Base-by-base conservation (phyloP, 1,140 invertebrate genomes). In the Sminthurides bifidus region DNA sequence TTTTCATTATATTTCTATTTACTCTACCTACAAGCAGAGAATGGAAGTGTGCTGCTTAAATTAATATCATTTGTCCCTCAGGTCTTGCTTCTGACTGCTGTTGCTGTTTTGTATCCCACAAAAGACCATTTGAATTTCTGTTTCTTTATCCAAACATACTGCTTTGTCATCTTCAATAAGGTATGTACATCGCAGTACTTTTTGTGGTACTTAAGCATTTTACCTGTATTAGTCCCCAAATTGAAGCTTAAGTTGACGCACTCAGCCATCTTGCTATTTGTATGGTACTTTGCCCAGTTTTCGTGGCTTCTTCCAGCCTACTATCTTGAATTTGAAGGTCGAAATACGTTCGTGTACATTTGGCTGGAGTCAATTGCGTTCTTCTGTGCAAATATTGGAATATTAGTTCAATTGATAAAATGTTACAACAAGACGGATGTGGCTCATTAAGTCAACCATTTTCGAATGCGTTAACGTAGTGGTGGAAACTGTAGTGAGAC, bases 121-220 rank as follows among this genome's bases (percentile, higher is more conserved):
- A 76, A 74, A 35, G 74, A 75, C 2, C 74, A 79, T 27, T 72
- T 96, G 40, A 76, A 83, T 2, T 92, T 98, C 71, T 82, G 83
- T 27, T 76, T 94, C 55, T 89, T 98, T 58, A 70, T 81, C 1
- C 80, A 89, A 66, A 85, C 92, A 0, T 85, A 90, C 61, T 77
- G 87, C 2, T 83, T 98, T 67, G 95, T 99, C 0, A 82, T 83
- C 4, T 94, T 89, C 64, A 98, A 98, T 73, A 89, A 92, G 68
- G 94, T 99, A 0, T 79, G 92, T 59, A 98, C 95, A 12, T 93
- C 91, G 17, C 93, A 98, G 73, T 98, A 98, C 71, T 98, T 98
- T 66, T 76, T 98, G 33, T 98, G 95, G 94, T 96, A 93, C 69
- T 69, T 97, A 31, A 85, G 85, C 17, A 68, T 96, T 8, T 70